Percentiles rank a stretch among this genome's conserved stretches.
These are phyloP conservation scores for Salvelinus fontinalis DNA, from an alignment of 2,113 vertebrate genomes.

Conservation along the genomic window DNA sequence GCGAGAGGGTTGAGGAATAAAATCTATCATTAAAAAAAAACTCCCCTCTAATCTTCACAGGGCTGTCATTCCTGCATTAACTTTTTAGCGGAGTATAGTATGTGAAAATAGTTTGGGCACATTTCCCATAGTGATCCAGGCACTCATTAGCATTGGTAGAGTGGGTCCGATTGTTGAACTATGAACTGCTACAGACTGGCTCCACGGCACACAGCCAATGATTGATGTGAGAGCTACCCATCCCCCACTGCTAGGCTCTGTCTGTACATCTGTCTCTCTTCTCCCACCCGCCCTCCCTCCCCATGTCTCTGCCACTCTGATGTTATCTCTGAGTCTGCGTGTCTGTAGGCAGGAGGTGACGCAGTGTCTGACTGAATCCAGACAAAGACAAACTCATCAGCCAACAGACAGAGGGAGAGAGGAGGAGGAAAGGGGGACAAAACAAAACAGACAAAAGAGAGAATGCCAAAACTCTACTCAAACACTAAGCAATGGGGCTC, in stretches of 20 bases:
- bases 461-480: constrained; percentile 72
- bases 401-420: constrained; percentile 65
- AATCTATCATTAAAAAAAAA: not conserved
- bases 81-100: constrained; percentile 17
- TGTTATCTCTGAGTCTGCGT: constrained; percentile 82
- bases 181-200: constrained; percentile 63
- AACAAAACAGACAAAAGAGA: constrained; percentile 75
- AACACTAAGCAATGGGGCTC: constrained; percentile 66
- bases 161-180: constrained; percentile 59
- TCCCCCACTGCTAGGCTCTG: constrained; percentile 69
- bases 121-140: constrained; percentile 41
- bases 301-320: constrained; percentile 76
- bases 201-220: constrained; percentile 63
- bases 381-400: constrained; percentile 83
- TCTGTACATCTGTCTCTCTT: constrained; percentile 83
- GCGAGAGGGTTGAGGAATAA: constrained; percentile 21
- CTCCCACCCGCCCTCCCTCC: constrained; percentile 36
- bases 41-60: not conserved
- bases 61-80: constrained; percentile 14
- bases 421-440: constrained; percentile 32
- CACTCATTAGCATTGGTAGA: constrained; percentile 42
- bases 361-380: constrained; percentile 83
- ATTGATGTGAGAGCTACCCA: constrained; percentile 76
- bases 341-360: constrained; percentile 85
- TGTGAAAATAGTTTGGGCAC: constrained; percentile 39